These are phyloP conservation scores for Synergus itoensis DNA, from an alignment of 2,888 invertebrate species.

Conservation along the genomic window DNA sequence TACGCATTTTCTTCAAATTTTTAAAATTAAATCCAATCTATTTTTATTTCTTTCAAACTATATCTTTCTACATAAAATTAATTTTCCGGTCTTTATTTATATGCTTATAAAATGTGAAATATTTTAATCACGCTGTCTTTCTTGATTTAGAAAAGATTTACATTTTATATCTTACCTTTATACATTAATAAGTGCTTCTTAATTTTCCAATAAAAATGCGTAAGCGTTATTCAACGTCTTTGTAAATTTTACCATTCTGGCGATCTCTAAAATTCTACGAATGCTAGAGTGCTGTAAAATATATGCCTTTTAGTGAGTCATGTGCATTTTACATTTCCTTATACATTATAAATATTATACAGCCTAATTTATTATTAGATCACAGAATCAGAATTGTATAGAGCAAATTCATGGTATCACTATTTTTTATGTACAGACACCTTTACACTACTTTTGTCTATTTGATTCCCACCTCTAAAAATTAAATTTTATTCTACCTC, in stretches of 20 bases:
- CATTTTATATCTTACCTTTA: background rate
- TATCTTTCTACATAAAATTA: slow-evolving; percentile 14
- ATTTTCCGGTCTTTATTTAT: background rate
- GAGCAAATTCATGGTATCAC: slow-evolving; percentile 60
- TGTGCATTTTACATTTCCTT: slow-evolving; percentile 69
- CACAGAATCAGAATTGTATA: slow-evolving; percentile 61
- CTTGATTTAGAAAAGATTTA: background rate
- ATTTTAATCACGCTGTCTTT: background rate
- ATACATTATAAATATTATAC: slow-evolving; percentile 51
- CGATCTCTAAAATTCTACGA: slow-evolving; percentile 69
- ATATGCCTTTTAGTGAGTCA: slow-evolving; percentile 75
- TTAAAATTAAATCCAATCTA: background rate
- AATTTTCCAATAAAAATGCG: slow-evolving; percentile 44
- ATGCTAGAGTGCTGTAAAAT: slow-evolving; percentile 78
- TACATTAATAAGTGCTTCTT: background rate
- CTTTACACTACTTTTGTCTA: slow-evolving; percentile 46
- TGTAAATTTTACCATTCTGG: slow-evolving; percentile 59
- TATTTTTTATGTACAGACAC: slow-evolving; percentile 42
- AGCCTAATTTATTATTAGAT: slow-evolving; percentile 52
- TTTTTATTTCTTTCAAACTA: background rate
- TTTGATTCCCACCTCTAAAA: slow-evolving; percentile 44
- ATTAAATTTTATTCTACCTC: background rate
- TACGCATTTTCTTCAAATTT: background rate
- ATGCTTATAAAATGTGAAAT: too few species aligned
- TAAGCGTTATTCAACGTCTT: slow-evolving; percentile 52